These are phyloP conservation scores for Pipra filicauda DNA, from an alignment of 2,113 vertebrate species.

Conservation along the genomic window DNA sequence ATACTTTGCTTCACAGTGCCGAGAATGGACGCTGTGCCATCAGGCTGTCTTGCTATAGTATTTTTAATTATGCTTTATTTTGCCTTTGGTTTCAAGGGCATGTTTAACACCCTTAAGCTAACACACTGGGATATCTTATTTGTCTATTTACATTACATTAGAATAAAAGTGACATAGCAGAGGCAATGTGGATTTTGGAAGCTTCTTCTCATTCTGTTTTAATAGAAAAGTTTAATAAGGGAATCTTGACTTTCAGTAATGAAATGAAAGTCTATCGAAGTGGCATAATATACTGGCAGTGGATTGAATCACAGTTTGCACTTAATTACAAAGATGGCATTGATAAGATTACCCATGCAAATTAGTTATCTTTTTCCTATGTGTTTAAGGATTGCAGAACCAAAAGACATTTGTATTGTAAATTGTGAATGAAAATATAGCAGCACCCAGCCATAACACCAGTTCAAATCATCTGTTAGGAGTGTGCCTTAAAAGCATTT, in stretches of 20 bases:
- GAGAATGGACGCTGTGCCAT: background rate
- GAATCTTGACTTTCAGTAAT: constrained; percentile 52
- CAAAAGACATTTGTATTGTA: background rate
- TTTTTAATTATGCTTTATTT: constrained; percentile 18
- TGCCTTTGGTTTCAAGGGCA: constrained; percentile 35
- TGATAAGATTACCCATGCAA: constrained; percentile 8
- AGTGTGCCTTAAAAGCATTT: background rate
- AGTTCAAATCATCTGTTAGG: background rate
- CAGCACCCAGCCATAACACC: background rate
- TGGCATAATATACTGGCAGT: background rate
- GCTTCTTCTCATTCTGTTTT: constrained; percentile 3
- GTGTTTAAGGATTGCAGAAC: background rate
- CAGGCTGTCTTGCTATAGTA: background rate
- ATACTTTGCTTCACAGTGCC: background rate
- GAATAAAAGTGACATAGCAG: background rate
- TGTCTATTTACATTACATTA: constrained; percentile 3
- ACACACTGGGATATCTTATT: background rate
- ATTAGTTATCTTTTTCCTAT: background rate
- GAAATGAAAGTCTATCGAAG: constrained; percentile 56
- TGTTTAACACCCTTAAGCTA: background rate
- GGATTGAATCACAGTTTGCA: constrained; percentile 46
- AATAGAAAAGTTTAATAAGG: constrained; percentile 61
- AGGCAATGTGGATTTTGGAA: constrained; percentile 22
- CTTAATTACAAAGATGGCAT: constrained; percentile 52
- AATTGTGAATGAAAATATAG: background rate